Conservation (phyloP, 2,113 vertebrate genomes). For the Corynorhinus townsendii region DNA sequence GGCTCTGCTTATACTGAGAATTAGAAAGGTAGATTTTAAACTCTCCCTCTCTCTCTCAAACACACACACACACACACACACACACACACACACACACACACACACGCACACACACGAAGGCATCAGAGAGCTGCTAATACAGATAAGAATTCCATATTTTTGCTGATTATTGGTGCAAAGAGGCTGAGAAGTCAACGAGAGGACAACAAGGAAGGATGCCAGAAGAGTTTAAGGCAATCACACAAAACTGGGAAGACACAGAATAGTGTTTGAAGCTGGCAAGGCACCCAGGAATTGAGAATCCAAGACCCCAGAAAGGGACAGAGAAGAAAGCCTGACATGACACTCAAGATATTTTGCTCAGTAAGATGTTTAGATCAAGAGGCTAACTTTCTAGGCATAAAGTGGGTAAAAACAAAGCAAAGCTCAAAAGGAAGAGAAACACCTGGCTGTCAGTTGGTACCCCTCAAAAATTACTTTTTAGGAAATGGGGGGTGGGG, state of each 20-base stretch:
- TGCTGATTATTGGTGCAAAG: background rate
- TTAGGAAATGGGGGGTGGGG: background rate
- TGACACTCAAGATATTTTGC: background rate
- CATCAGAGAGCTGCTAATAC: background rate
- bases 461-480: background rate
- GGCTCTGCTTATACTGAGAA: background rate
- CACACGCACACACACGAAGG: background rate
- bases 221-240: background rate
- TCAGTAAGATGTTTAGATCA: background rate
- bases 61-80: too few species aligned
- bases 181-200: background rate
- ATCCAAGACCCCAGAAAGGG: background rate
- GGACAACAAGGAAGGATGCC: too few species aligned
- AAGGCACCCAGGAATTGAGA: background rate
- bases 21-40: background rate
- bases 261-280: background rate
- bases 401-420: background rate
- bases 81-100: background rate
- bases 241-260: background rate
- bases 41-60: background rate
- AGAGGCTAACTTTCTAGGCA: background rate
- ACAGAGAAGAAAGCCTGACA: background rate
- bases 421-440: background rate
- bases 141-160: background rate
- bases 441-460: background rate